Base-by-base conservation (phyloP, 1,140 invertebrate species). In the Chironomus striatipennis region DNA sequence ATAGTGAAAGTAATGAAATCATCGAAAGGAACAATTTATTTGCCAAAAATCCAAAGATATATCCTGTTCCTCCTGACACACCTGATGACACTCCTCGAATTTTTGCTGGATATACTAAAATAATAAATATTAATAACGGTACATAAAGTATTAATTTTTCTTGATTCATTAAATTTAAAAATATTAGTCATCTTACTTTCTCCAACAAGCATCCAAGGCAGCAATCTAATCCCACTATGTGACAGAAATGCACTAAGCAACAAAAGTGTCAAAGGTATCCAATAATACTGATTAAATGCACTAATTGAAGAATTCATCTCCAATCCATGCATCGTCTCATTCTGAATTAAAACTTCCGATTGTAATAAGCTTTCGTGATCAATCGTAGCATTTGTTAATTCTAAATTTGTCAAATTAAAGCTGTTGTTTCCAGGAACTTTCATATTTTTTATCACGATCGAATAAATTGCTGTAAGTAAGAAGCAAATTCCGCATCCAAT, bases 161-260 rank as follows among this genome's bases (percentile, higher is more conserved):
- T n/a, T n/a, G n/a, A n/a, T n/a, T n/a, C n/a, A n/a, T n/a, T n/a
- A n/a, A n/a, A n/a, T n/a, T n/a, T n/a, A n/a, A n/a, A n/a, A n/a
- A n/a, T n/a, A n/a, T n/a, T n/a, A n/a, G n/a, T n/a, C 24, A 34
- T 76, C 20, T 43, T 74, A 74, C 90, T 88, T 81, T 93, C 91
- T 20, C 90, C 91, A 43, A 90, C 89, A 2, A 93, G 83, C 67
- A 93, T 86, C 91, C 91, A 93, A 7, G 91, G 91, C 4, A 93
- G 78, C 42, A 91, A 80, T 73, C 90, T 82, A 17, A 93, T 90
- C 0, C 90, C 89, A 2, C 87, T 81, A 76, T 92, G 90, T 0
- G 89, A 86, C 15, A 90, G 82, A 76, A 92, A 89, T 1, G 91
- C 91, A 0, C 88, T 82, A 1, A 84, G 77, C 72, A 92, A 85